Evolutionary conservation across 2,797 vertebrate species (phyloP), one percentile per base, ranked within the genome.

Genomic region (Taeniopygia guttata): DNA sequence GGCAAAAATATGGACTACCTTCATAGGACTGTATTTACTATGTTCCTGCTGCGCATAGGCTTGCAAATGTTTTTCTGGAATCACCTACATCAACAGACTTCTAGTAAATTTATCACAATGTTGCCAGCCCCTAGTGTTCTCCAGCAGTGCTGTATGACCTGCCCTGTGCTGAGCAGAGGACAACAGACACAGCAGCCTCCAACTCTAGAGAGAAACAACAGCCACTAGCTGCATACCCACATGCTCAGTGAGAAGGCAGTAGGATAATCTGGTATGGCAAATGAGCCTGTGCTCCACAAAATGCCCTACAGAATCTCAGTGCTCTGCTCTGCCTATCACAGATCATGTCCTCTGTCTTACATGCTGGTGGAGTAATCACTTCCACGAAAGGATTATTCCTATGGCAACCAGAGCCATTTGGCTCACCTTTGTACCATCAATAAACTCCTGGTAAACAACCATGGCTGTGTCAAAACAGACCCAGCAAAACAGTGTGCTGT

Each of bases 301-400:
- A 74, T 2, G 1, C n/a, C 38, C 49, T 56, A 40, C 0, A 0
- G 22, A 25, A 81, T 8, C 54, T 34, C 60, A 48, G 51, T 3
- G 49, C 54, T 46, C 36, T 9, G 30, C 67, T 84, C 73, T 2
- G 2, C 55, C 48, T 40, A 27, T 36, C 54, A 64, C 38, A 87
- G 38, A 64, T 32, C 0, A 3, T 7, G 9, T 68, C 62, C 46
- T 79, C 58, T 38, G 36, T 43, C 63, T 43, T 38, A 14, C 42
- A 72, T 22, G 32, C 49, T 43, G 59, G 55, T 25, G 45, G 48
- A 56, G n/a, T 38, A 84, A 36, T 22, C 1, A 7, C 10, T 79
- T 48, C 63, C 48, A 52, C 3, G 1, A 74, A 40, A 67, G 42
- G 52, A 79, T 67, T 80, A 77, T 54, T 87, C 21, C 75, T 56